Evolutionary conservation across 1,140 invertebrate species (phyloP).

Genomic region (Brachionus calyciflorus): DNA sequence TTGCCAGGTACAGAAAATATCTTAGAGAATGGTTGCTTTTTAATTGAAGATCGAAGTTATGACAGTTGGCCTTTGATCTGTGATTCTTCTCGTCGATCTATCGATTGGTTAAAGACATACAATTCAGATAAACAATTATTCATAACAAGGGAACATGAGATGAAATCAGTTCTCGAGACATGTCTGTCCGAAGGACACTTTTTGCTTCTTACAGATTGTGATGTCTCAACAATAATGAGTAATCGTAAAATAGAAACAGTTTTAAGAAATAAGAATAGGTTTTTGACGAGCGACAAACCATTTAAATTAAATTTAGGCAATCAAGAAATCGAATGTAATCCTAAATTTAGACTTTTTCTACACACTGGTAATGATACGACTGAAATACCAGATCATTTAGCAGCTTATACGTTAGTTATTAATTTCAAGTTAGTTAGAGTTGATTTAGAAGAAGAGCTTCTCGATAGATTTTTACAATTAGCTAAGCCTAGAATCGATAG

Average conservation of each 20-base stretch:
- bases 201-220: conserved; percentile 41
- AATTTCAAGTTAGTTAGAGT: conserved; percentile 54
- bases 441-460: conserved; percentile 56
- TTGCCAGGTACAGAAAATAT: conserved; percentile 55
- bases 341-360: conserved; percentile 56
- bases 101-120: conserved; percentile 55
- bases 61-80: conserved; percentile 60
- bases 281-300: conserved; percentile 33
- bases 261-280: conserved; percentile 37
- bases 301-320: conserved; percentile 53
- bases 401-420: conserved; percentile 55
- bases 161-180: conserved; percentile 29
- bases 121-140: conserved; percentile 53
- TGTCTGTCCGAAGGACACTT: conserved; percentile 36
- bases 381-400: conserved; percentile 54
- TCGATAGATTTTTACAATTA: conserved; percentile 56
- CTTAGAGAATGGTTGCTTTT: conserved; percentile 59
- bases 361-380: conserved; percentile 57
- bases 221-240: conserved; percentile 24
- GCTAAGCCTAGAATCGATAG: conserved; percentile 59
- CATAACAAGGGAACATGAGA: conserved; percentile 53
- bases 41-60: conserved; percentile 56
- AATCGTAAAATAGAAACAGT: conserved; percentile 37
- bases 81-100: conserved; percentile 56
- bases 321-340: conserved; percentile 61